phyloP scores from a whole-genome alignment of 2,888 invertebrate species.

The Linnaemya tessellans region DNA sequence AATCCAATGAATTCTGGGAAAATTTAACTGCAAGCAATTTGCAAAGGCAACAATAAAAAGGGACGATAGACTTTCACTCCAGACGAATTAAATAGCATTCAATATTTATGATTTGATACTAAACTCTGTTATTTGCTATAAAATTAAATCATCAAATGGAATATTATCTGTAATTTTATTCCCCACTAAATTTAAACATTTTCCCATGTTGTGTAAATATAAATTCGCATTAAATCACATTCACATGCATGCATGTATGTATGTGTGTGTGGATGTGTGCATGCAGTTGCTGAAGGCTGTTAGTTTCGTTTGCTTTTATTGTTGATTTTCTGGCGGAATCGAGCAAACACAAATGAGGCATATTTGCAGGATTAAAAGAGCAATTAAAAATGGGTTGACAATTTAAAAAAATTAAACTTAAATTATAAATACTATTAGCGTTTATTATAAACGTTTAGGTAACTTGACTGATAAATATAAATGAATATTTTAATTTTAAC shows the following conservation, averaged over 20 bases:
- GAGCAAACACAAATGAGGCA: conserved; percentile 3
- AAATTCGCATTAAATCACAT: conserved; percentile 22
- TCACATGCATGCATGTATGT: no score
- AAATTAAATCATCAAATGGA: background rate
- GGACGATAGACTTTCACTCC: background rate
- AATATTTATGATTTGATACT: background rate
- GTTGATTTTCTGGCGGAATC: conserved; percentile 20
- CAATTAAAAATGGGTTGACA: conserved; percentile 3
- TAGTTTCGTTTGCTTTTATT: background rate
- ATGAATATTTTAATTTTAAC: no score
- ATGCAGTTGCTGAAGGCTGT: conserved; percentile 15
- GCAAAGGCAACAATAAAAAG: background rate
- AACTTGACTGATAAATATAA: no score
- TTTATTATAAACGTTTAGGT: background rate
- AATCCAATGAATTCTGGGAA: conserved; percentile 25
- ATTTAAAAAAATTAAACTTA: background rate
- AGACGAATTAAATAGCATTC: background rate
- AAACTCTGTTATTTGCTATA: background rate
- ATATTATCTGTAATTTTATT: background rate
- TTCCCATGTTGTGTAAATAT: conserved; percentile 14
- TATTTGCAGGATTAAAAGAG: conserved; percentile 11
- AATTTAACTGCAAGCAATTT: conserved; percentile 20
- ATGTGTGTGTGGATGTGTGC: no score
- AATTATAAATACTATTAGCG: background rate
- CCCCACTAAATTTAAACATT: background rate